Base-by-base conservation (phyloP, 2,797 vertebrate genomes). In the Heliangelus exortis region DNA sequence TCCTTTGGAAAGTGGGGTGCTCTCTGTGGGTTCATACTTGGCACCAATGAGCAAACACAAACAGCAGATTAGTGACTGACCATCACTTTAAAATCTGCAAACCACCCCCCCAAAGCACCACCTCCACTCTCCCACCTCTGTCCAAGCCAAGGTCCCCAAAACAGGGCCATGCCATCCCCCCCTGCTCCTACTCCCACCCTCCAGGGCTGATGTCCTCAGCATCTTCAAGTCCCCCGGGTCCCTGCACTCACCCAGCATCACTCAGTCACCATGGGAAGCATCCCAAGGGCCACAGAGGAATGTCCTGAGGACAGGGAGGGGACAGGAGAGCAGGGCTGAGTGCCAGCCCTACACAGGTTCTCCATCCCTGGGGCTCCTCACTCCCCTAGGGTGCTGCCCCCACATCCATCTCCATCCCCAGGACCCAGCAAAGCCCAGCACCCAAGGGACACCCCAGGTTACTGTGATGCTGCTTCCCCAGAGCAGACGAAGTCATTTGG, bases 381-480 rank as follows among this genome's bases (percentile, higher is more conserved):
- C 15, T 48, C 36, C 55, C 63, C 31, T 7, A 25, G 2, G 6
- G 31, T 83, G 15, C 50, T 36, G 41, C 1, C 66, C 78, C 5
- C 4, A 20, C 61, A 36, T 29, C 9, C 1, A 0, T 11, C 26
- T 6, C 90, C 6, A 2, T 15, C 21, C 18, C 51, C 20, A 1
- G 1, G 36, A 4, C 58, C 43, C 2, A 2, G 51, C 13, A 55
- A 19, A 50, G 48, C 39, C 33, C 53, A 33, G 47, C 8, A 3
- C 0, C n/a, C 28, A 21, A 22, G 47, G 47, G 47, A 48, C 47
- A 48, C 47, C 2, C 0, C 65, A 58, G 16, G 20, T 33, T 78
- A 39, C 58, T 54, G 50, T 3, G 1, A 19, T 2, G 68, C 36
- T 16, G 34, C 72, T 48, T 66, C 58, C 48, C 0, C 0, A 19